These are phyloP conservation scores for Bugula neritina DNA, from an alignment of 2,888 invertebrate species.

Conservation along the genomic window DNA sequence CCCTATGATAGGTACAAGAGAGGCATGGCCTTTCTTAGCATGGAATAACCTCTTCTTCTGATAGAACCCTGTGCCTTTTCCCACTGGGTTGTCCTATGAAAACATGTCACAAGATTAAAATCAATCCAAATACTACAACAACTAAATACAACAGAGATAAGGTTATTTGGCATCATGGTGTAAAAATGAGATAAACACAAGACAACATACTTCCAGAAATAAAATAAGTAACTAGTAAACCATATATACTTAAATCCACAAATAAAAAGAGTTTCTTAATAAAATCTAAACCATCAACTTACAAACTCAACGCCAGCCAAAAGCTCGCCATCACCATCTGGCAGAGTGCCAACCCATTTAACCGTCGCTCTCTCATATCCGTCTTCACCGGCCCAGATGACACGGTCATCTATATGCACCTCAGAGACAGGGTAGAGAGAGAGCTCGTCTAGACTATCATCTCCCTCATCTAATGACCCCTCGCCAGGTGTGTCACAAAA, in stretches of 20 bases:
- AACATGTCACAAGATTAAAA: too few species aligned
- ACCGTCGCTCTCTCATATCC: conserved; percentile 56
- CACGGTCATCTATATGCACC: conserved; percentile 52
- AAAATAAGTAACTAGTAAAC: too few species aligned
- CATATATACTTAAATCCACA: too few species aligned
- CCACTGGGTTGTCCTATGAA: conserved; percentile 57
- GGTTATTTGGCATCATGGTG: too few species aligned
- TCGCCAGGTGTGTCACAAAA: background rate
- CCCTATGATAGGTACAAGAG: conserved; percentile 56
- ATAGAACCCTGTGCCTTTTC: conserved; percentile 58
- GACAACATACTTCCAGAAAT: too few species aligned
- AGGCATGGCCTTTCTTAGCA: conserved; percentile 55
- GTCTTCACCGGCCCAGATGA: conserved; percentile 57
- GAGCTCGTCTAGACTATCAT: background rate
- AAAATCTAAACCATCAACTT: too few species aligned
- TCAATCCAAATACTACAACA: too few species aligned
- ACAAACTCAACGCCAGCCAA: conserved; percentile 60
- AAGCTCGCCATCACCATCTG: conserved; percentile 51
- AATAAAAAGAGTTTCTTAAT: too few species aligned
- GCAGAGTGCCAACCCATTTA: conserved; percentile 57
- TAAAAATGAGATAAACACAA: too few species aligned
- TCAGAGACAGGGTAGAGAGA: background rate
- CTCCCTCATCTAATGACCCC: background rate
- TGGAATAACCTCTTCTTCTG: conserved; percentile 55
- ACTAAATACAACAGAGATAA: too few species aligned